A percentile compares a stretch with the other conserved stretches of the same genome.
Evolutionary conservation across 2,797 vertebrate species (phyloP).

Genomic region (Channallabes apus): DNA sequence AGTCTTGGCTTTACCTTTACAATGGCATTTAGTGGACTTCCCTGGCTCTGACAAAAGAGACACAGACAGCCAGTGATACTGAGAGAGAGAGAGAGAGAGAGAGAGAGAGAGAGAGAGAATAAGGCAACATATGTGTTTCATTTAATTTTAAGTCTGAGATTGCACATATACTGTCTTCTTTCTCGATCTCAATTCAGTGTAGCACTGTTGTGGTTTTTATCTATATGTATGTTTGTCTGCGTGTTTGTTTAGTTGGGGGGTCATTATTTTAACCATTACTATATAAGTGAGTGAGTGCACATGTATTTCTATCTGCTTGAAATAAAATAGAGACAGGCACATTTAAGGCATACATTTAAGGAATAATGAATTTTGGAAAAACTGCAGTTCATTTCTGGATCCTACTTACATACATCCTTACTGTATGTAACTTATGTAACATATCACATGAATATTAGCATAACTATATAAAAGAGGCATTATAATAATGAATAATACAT

Average conservation of each 20-base stretch:
- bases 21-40: slow-evolving; percentile 44
- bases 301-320: neutral
- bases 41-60: slow-evolving; percentile 44
- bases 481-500: neutral
- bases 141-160: slow-evolving; percentile 60
- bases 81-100: slow-evolving; percentile 4
- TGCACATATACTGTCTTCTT: slow-evolving; percentile 28
- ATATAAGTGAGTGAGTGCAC: neutral
- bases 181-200: slow-evolving; percentile 64
- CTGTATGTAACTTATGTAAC: no score
- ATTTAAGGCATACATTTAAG: neutral
- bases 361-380: neutral
- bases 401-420: neutral
- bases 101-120: slow-evolving; percentile 11
- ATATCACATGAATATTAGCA: neutral
- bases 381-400: neutral
- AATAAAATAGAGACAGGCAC: neutral
- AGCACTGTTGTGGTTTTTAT: slow-evolving; percentile 2
- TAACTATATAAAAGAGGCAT: neutral
- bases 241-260: neutral
- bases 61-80: slow-evolving; percentile 52
- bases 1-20: slow-evolving; percentile 34
- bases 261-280: neutral
- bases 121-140: slow-evolving; percentile 59
- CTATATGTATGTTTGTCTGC: neutral